phyloP scores from a whole-genome alignment of 2,797 vertebrate genomes.

The Emydoidea blandingii region DNA sequence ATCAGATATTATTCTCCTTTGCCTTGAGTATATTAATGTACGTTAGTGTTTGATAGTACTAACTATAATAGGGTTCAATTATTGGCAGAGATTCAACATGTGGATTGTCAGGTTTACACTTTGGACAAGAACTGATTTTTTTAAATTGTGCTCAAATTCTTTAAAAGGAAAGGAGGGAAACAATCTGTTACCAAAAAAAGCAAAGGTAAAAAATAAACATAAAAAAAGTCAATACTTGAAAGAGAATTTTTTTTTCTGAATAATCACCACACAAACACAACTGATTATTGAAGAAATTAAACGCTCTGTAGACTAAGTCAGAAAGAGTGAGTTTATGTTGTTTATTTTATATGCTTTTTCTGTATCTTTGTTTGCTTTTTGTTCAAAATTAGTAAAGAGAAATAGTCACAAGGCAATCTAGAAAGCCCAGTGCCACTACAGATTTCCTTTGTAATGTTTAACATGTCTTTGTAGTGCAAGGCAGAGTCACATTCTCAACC shows the following conservation, averaged over 20 bases:
- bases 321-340: slow-evolving; percentile 43
- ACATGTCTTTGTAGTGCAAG: slow-evolving; percentile 38
- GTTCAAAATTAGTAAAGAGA: slow-evolving; percentile 58
- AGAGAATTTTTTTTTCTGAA: slow-evolving; percentile 41
- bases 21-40: slow-evolving; percentile 20
- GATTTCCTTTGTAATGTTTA: slow-evolving; percentile 66
- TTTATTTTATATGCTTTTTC: neutral
- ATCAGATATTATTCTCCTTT: neutral
- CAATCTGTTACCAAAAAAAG: slow-evolving; percentile 21
- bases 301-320: neutral
- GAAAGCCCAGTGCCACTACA: slow-evolving; percentile 53
- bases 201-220: neutral
- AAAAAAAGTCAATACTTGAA: neutral
- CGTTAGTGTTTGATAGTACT: slow-evolving; percentile 7
- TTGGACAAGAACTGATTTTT: neutral
- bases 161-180: slow-evolving; percentile 28
- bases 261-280: slow-evolving; percentile 21
- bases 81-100: neutral
- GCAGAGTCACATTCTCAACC: slow-evolving; percentile 58
- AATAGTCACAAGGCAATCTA: slow-evolving; percentile 55
- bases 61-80: neutral
- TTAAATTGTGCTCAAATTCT: neutral
- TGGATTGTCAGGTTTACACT: neutral
- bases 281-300: slow-evolving; percentile 50
- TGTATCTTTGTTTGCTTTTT: slow-evolving; percentile 67